phyloP scores from a whole-genome alignment of 2,113 vertebrate genomes.

The Scolopax mira region DNA sequence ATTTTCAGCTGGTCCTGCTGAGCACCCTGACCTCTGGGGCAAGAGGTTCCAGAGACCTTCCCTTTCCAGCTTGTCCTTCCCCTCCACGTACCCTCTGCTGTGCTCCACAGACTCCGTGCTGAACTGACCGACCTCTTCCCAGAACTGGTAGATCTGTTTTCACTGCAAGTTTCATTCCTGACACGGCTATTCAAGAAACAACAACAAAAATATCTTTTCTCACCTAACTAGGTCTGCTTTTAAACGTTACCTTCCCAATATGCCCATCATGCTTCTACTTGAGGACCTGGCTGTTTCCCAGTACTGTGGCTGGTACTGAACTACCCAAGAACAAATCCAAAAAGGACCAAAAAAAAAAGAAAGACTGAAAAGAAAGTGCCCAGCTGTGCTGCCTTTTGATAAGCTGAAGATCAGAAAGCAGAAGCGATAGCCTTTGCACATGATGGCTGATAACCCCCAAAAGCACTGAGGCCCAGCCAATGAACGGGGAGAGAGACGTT shows the following conservation, averaged over 20 bases:
- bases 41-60: neutral
- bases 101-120: neutral
- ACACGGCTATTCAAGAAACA: neutral
- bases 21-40: accelerated
- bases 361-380: neutral
- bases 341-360: neutral
- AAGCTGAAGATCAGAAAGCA: neutral
- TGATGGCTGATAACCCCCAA: neutral
- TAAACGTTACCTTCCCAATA: neutral
- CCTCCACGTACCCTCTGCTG: neutral
- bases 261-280: neutral
- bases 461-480: neutral
- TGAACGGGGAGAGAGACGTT: neutral
- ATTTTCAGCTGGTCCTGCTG: neutral
- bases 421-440: neutral
- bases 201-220: neutral
- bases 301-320: neutral
- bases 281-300: neutral
- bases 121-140: neutral
- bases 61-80: neutral
- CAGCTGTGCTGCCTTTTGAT: neutral
- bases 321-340: neutral
- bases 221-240: neutral
- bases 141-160: neutral
- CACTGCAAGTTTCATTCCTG: neutral